Evolutionary conservation across 2,113 vertebrate genomes (phyloP), one percentile per base, ranked within the genome.

Genomic region (Dromiciops gliroides): DNA sequence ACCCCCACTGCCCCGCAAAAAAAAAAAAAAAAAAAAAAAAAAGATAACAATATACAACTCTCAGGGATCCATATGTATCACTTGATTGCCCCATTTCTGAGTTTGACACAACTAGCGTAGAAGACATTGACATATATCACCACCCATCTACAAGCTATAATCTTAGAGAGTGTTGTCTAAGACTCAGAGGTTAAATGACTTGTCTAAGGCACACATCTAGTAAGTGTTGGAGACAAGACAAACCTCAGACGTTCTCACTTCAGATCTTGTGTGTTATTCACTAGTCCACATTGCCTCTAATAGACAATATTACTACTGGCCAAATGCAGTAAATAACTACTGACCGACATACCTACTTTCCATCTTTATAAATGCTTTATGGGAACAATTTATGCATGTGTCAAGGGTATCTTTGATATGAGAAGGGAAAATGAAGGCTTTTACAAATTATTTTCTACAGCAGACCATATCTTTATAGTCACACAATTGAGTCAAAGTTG

Each of bases 251-350:
- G 44, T 83, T 83, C n/a, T 44, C n/a, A 83, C 67, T 22, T 44
- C n/a, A 44, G 67, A 83, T 83, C 19, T 44, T 83, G 19, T 83
- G 44, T 23, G 37, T 7, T 83, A 22, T 83, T 44, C 37, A 44
- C n/a, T 83, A 23, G 22, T 83, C 16, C 16, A 22, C 16, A 44
- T 22, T 1, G 67, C n/a, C 19, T 44, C n/a, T 44, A 37, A 44
- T 83, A 83, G 37, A 44, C 67, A 83, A 44, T 83, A 83, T 44
- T 22, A 91, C 50, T 95, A 96, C 96, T 8, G 89, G 97, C 89
- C 75, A 94, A 96, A 90, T 94, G 49, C 53, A 95, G 31, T 60
- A 96, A 96, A 94, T 75, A 97, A 96, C 56, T 95, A 90, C 92
- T 94, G 50, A 94, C 93, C 94, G 16, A 44, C 67, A 23, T 83